Base-by-base conservation (phyloP, 2,888 invertebrate genomes). In the Maniola hyperantus region DNA sequence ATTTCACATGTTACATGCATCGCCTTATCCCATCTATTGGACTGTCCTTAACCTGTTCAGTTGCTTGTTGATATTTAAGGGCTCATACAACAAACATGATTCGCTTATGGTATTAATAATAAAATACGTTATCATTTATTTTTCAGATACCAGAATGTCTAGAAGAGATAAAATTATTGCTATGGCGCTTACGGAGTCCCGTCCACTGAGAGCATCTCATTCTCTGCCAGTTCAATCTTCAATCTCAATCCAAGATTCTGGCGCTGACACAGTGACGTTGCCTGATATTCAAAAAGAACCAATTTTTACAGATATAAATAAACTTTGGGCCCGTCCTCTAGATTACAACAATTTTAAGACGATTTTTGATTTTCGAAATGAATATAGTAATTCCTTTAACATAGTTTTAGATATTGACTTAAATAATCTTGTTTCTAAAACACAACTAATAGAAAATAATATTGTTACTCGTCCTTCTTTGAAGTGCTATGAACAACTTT, bases 301-400 rank as follows among this genome's bases (percentile, higher is more conserved):
- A 44, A 44, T 44, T 44, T 11, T 44, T 44, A 44, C 44, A 44
- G 44, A 44, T 44, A 44, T 44, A 44, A 44, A n/a, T 44, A 44
- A 44, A 44, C 44, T 44, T 44, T 44, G 44, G 44, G 10, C 44
- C 44, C 44, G 44, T n/a, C 44, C 44, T n/a, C n/a, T 11, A 13
- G 44, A 44, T n/a, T n/a, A 44, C 44, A 11, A 11, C n/a, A 11
- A 44, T 44, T 44, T n/a, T 11, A 44, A 44, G 44, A n/a, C 44
- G n/a, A 44, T 36, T 36, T 36, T 36, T 36, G 36, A 36, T 36
- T 36, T 36, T 36, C 6, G 36, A 11, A 44, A 11, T 44, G 44
- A 44, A 44, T 44, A 13, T n/a, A 13, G 44, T n/a, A 44, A 44
- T 44, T 44, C n/a, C 11, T 44, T 13, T 44, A 44, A 44, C 44